Evolutionary conservation across 2,888 invertebrate genomes (phyloP).

Genomic region (Himalopsyche anomala): DNA sequence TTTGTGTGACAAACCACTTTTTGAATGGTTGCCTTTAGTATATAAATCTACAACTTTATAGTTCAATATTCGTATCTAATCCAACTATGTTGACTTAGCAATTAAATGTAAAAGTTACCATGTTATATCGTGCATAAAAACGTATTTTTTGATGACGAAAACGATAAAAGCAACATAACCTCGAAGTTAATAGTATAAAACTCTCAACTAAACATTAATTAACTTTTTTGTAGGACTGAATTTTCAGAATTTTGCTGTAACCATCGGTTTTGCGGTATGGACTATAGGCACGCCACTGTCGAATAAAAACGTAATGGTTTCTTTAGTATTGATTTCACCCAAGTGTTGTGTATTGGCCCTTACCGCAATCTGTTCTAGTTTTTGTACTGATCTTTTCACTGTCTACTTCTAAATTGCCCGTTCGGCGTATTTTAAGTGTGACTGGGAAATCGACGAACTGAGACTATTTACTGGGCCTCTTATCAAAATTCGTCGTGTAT

Average conservation of each 20-base stretch:
- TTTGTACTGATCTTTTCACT: constrained; percentile 10
- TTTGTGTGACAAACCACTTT: no score
- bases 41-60: no score
- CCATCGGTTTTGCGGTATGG: background rate
- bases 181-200: background rate
- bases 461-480: background rate
- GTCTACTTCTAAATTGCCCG: background rate
- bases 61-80: no score
- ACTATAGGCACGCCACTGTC: background rate
- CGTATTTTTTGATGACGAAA: background rate
- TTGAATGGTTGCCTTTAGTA: no score
- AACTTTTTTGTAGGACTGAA: background rate
- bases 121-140: background rate
- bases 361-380: constrained; percentile 20
- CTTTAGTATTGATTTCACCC: constrained; percentile 34
- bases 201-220: background rate
- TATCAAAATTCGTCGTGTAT: background rate
- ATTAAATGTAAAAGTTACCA: no score
- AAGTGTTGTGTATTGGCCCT: constrained; percentile 12
- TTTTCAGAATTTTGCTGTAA: background rate
- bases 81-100: no score
- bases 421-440: background rate
- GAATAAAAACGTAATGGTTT: constrained; percentile 34
- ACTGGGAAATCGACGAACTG: background rate
- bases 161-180: background rate